Evolutionary conservation across 2,113 vertebrate genomes (phyloP).

Genomic region (Carettochelys insculpta): DNA sequence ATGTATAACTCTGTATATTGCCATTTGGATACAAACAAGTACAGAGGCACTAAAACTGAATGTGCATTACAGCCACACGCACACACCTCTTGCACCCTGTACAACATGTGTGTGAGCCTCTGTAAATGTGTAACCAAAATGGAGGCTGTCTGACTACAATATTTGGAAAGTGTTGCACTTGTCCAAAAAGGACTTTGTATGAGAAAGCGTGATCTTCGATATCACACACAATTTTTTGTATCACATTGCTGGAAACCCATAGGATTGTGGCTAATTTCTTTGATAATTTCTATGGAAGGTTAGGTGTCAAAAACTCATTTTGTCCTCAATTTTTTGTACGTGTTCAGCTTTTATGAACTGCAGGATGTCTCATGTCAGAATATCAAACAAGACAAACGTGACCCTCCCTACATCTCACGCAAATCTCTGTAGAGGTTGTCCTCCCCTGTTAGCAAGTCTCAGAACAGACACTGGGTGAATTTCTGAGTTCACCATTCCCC

Average conservation of each 20-base stretch:
- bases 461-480: neutral
- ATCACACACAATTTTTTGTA: neutral
- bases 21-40: neutral
- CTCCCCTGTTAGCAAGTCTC: neutral
- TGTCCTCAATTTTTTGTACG: neutral
- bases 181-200: neutral
- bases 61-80: neutral
- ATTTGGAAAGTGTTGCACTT: neutral
- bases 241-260: neutral
- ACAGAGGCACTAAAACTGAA: neutral
- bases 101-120: rapidly evolving
- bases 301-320: neutral
- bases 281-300: neutral
- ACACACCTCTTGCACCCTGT: too few species aligned
- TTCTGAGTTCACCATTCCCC: neutral
- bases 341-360: neutral
- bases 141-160: neutral
- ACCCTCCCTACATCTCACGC: neutral
- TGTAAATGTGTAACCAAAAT: neutral
- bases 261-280: neutral
- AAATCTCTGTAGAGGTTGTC: neutral
- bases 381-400: neutral
- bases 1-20: rapidly evolving
- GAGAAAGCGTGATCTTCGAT: neutral
- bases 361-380: neutral